A percentile compares a stretch with the other conserved stretches of the same genome.
phyloP scores from a whole-genome alignment of 1,140 invertebrate genomes.

The Drosophila guanche region DNA sequence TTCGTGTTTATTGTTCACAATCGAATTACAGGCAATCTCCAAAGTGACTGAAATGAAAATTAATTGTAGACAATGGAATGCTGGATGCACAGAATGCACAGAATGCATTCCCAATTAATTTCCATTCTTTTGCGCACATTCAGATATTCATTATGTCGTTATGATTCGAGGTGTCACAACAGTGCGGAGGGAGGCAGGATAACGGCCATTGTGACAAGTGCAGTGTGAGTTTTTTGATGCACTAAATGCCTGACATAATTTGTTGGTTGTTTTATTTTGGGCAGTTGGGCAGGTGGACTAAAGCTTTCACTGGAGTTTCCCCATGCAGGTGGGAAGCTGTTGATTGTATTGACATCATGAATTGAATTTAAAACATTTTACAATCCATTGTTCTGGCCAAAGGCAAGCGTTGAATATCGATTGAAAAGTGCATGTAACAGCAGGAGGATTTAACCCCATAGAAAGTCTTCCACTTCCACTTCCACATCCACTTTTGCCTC shows the following conservation, averaged over 20 bases:
- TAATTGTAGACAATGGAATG: slow-evolving; percentile 76
- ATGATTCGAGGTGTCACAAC: slow-evolving; percentile 77
- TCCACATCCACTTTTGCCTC: too few species aligned
- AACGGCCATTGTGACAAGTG: slow-evolving; percentile 62
- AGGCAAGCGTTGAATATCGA: too few species aligned
- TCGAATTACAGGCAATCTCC: slow-evolving; percentile 56
- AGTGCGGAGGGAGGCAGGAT: background rate
- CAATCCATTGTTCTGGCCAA: background rate
- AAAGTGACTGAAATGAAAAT: slow-evolving; percentile 68
- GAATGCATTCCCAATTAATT: slow-evolving; percentile 79
- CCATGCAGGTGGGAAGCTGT: background rate
- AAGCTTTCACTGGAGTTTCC: slow-evolving; percentile 11
- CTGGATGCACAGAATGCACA: slow-evolving; percentile 44
- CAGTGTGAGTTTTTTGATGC: slow-evolving; percentile 45
- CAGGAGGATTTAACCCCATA: too few species aligned
- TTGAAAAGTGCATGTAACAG: too few species aligned
- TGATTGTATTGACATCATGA: slow-evolving; percentile 40
- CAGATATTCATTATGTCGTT: slow-evolving; percentile 62
- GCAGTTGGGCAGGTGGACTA: slow-evolving; percentile 21
- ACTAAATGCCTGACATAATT: slow-evolving; percentile 63
- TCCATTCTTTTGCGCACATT: slow-evolving; percentile 58
- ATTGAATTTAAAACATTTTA: slow-evolving; percentile 36
- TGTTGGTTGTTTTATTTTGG: slow-evolving; percentile 6
- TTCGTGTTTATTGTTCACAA: slow-evolving; percentile 14
- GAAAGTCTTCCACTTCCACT: too few species aligned